Base-by-base conservation (phyloP, 2,113 vertebrate genomes). In the Perognathus longimembris region DNA sequence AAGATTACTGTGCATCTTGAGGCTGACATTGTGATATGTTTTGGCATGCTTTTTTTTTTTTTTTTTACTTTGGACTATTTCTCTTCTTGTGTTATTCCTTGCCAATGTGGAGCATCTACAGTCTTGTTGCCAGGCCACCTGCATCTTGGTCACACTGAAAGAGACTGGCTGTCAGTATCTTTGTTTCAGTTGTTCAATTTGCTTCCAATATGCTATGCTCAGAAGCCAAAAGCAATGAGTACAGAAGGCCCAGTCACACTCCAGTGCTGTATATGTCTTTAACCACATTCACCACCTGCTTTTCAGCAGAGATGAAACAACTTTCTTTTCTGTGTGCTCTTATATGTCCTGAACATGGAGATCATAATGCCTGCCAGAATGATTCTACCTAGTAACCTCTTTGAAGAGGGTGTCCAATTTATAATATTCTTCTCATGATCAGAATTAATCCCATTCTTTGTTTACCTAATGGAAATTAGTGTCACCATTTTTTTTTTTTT, bases 161-260 rank as follows among this genome's bases (percentile, higher is more conserved):
- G 88, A 78, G 24, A 21, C 50, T 74, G 77, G 81, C 67, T 61
- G 2, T 50, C 17, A 73, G 34, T 73, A 70, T 80, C 40, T 69
- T 84, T 77, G 38, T 71, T 9, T 91, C 57, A 4, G 7, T 80
- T 83, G 14, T 71, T 57, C 67, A 67, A 34, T 88, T 84, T 80
- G 8, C 40, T 54, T 89, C 89, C 74, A 81, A 45, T 20, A 42
- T 57, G 59, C 30, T 12, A 3, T 75, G 59, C 28, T 38, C 36
- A 70, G 83, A 54, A 89, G 88, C 88, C 77, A 84, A 89, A 94
- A 66, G 32, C 40, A 63, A 59, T 45, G 42, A 59, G 63, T 81
- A 32, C 89, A 91, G 90, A 90, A 95, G 94, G 88, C 40, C 21
- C 34, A 42, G 94, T 85, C 88, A 93, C 81, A 93, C 36, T 91